These are phyloP conservation scores for Leptinotarsa juncta DNA, from an alignment of 2,888 invertebrate species.

Conservation along the genomic window DNA sequence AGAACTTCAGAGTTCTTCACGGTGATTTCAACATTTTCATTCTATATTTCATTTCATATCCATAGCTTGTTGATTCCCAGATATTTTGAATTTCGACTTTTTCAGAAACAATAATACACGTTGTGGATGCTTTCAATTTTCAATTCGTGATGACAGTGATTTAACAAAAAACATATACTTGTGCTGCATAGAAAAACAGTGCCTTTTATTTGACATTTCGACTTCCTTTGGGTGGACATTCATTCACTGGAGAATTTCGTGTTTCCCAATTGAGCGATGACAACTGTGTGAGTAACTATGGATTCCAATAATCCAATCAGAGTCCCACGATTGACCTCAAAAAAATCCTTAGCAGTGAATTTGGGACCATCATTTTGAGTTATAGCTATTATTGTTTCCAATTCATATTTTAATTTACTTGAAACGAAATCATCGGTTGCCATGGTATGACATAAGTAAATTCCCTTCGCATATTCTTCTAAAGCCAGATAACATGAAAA, in stretches of 20 bases:
- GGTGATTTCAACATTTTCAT: too few species aligned
- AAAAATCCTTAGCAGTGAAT: not conserved
- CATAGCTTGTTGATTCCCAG: too few species aligned
- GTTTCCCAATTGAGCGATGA: not conserved
- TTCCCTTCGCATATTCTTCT: not conserved
- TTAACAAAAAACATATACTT: too few species aligned
- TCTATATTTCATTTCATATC: too few species aligned
- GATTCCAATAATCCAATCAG: constrained; percentile 4
- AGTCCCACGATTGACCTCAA: not conserved
- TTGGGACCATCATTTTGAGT: not conserved
- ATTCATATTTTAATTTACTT: not conserved
- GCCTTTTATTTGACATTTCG: too few species aligned
- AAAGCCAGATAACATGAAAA: constrained; percentile 1
- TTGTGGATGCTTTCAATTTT: too few species aligned
- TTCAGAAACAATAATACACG: too few species aligned
- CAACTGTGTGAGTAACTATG: not conserved
- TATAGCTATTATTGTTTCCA: not conserved
- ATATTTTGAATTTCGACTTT: too few species aligned
- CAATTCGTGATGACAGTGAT: too few species aligned
- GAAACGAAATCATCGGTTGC: not conserved
- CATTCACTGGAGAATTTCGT: not conserved
- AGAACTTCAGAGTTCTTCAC: too few species aligned
- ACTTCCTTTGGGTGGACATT: too few species aligned
- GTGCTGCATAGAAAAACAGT: too few species aligned
- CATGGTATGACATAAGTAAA: not conserved